phyloP scores from a whole-genome alignment of 2,888 invertebrate species.

The Willowsia nigromaculata region DNA sequence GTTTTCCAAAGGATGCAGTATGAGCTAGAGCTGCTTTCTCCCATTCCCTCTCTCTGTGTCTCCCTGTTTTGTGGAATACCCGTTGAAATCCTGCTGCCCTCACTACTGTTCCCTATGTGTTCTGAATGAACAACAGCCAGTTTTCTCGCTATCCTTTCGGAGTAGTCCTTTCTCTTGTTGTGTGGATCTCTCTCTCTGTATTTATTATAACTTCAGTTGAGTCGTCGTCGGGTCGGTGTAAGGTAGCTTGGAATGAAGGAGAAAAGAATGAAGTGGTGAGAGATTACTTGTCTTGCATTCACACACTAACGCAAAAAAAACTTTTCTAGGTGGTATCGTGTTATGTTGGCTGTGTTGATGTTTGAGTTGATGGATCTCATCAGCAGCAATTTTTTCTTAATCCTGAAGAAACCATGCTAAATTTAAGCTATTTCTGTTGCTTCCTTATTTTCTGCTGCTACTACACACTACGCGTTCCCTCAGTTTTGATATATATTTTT shows the following conservation, averaged over 20 bases:
- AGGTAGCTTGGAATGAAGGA: neutral
- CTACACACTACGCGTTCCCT: neutral
- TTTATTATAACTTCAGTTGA: neutral
- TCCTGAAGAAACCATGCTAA: slow-evolving; percentile 51
- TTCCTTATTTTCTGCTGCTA: slow-evolving; percentile 35
- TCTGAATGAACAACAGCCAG: slow-evolving; percentile 21
- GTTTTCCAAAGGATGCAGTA: neutral
- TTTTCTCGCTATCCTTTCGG: neutral
- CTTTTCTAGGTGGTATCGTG: neutral
- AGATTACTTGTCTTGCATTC: slow-evolving; percentile 53
- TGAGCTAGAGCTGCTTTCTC: slow-evolving; percentile 18
- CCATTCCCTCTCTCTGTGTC: slow-evolving; percentile 31
- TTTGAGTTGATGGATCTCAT: slow-evolving; percentile 66
- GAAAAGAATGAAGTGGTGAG: slow-evolving; percentile 49
- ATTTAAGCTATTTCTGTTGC: slow-evolving; percentile 54
- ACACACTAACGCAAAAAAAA: slow-evolving; percentile 47
- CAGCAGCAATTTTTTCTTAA: slow-evolving; percentile 40
- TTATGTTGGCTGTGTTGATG: slow-evolving; percentile 43
- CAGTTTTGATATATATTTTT: slow-evolving; percentile 1
- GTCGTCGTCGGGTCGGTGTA: neutral
- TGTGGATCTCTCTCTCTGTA: neutral
- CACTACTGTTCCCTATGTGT: neutral
- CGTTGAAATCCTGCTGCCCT: neutral
- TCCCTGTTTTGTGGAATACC: neutral
- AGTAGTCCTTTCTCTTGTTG: slow-evolving; percentile 1